phyloP scores from a whole-genome alignment of 2,888 invertebrate genomes.

The Torymus aiolomorphi region DNA sequence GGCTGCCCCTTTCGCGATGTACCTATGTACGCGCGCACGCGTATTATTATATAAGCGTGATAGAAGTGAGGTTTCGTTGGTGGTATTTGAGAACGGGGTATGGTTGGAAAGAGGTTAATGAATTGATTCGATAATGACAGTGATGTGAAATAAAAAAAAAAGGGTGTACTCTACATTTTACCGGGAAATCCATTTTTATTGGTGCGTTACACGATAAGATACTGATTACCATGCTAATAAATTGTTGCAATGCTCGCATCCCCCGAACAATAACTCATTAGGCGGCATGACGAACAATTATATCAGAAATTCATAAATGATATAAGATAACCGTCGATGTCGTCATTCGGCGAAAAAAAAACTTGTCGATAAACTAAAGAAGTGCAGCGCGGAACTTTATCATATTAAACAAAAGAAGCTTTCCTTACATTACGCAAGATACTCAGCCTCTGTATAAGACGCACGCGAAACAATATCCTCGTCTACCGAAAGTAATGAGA shows the following conservation, averaged over 20 bases:
- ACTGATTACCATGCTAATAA: not conserved
- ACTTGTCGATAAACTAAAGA: too few relatives aligned
- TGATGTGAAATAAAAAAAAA: not conserved
- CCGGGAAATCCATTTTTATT: not conserved
- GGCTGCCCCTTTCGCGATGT: slow-evolving; percentile 25
- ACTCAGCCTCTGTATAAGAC: too few relatives aligned
- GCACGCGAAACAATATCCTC: not conserved
- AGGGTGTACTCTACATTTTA: not conserved
- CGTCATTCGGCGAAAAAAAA: not conserved
- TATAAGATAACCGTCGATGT: not conserved
- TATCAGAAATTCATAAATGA: slow-evolving; percentile 1
- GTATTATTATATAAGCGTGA: too few relatives aligned
- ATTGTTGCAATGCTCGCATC: too few relatives aligned
- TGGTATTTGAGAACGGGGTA: too few relatives aligned
- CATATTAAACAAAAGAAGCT: too few relatives aligned
- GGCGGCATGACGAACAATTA: not conserved
- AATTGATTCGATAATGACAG: too few relatives aligned
- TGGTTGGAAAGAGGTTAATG: too few relatives aligned
- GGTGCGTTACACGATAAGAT: not conserved
- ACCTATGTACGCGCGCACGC: not conserved
- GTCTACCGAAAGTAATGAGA: slow-evolving; percentile 41
- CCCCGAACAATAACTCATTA: too few relatives aligned
- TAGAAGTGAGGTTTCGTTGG: too few relatives aligned
- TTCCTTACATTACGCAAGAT: too few relatives aligned
- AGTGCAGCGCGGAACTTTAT: too few relatives aligned